Evolutionary conservation across 2,797 vertebrate species (phyloP), one percentile per base, ranked within the genome.

Genomic region (Tadarida brasiliensis): DNA sequence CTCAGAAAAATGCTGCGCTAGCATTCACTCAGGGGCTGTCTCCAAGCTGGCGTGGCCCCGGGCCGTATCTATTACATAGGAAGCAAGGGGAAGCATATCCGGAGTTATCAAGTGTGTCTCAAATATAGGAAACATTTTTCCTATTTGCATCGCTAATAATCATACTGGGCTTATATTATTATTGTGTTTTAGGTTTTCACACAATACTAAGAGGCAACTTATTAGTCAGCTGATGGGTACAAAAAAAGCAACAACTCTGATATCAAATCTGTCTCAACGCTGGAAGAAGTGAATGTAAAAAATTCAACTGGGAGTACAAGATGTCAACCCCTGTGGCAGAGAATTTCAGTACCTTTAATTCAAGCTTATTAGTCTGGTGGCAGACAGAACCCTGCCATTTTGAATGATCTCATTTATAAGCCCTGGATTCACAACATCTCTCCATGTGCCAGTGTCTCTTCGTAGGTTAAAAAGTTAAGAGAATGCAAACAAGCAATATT

Each of bases 401-500:
- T 95, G 81, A 89, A 83, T 26, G 14, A 74, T 26, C 65, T n/a
- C 33, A 65, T 65, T 81, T 70, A 82, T 93, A 77, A 93, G 56
- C 26, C 28, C 73, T n/a, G 77, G 35, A 70, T 6, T 70, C 74
- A 74, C 35, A 86, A 39, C 63, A 89, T 44, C 65, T 51, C 30
- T 93, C 61, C 35, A 33, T 3, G 14, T 56, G 57, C 57, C 51
- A 24, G 33, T 51, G 26, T 83, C 61, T 63, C 74, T 87, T 78
- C 33, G 1, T 28, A 88, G 83, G 56, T 81, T 89, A 87, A 96
- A 95, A 96, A 83, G 57, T 44, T 90, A 68, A 93, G 74, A 86
- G 84, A 82, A 39, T 63, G 17, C 87, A 93, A 96, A 95, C 59
- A 92, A 96, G 84, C 68, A 80, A 51, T 59, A 93, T 96, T 94